phyloP scores from a whole-genome alignment of 2,888 invertebrate species.

The Lycophotia porphyrea region DNA sequence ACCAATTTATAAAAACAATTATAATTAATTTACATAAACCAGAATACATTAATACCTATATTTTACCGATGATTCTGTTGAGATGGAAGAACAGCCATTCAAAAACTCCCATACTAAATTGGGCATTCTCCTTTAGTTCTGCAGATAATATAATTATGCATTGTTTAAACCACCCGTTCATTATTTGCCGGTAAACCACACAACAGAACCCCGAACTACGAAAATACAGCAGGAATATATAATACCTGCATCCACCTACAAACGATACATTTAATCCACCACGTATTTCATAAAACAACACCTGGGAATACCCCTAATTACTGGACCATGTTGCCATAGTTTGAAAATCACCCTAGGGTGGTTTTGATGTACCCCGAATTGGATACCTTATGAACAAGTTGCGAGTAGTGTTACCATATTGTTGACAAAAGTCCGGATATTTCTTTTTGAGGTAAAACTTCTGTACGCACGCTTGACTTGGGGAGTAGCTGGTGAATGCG shows the following conservation, averaged over 20 bases:
- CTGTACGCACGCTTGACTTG: no score
- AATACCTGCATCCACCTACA: conserved; percentile 25
- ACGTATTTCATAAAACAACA: conserved; percentile 56
- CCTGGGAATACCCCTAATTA: conserved; percentile 57
- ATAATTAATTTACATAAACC: not conserved
- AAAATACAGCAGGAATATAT: conserved; percentile 30
- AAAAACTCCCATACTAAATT: not conserved
- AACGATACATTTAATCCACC: conserved; percentile 44
- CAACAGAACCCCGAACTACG: not conserved
- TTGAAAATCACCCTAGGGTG: conserved; percentile 61
- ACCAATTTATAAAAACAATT: not conserved
- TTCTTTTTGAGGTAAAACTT: no score
- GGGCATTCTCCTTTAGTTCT: not conserved
- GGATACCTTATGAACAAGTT: conserved; percentile 50
- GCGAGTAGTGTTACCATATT: conserved; percentile 7
- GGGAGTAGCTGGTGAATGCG: no score
- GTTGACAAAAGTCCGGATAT: not conserved
- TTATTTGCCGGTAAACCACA: conserved; percentile 11
- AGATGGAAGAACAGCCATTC: not conserved
- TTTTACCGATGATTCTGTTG: not conserved
- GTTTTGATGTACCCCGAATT: conserved; percentile 48
- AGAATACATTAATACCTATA: not conserved
- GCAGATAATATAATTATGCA: not conserved
- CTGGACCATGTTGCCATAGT: conserved; percentile 58
- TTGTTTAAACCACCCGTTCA: not conserved